These are phyloP conservation scores for Caranx ignobilis DNA, from an alignment of 2,113 vertebrate species.

Conservation along the genomic window DNA sequence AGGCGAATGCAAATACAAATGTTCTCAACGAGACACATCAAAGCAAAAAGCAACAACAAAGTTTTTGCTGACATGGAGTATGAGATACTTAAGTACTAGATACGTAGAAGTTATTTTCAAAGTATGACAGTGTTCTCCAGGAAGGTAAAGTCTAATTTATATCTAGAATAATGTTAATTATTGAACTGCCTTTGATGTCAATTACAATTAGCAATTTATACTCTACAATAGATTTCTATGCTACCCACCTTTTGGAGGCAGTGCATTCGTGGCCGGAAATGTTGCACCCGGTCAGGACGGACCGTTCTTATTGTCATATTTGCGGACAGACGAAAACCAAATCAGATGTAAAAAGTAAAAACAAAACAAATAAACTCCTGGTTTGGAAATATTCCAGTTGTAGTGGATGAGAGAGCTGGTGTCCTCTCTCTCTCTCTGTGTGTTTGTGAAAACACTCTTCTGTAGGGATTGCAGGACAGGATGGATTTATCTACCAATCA, in stretches of 20 bases:
- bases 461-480: constrained; percentile 39
- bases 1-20: background rate
- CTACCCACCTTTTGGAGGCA: constrained; percentile 92
- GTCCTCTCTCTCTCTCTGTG: background rate
- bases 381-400: constrained; percentile 1
- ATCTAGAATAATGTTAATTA: background rate
- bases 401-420: too few species aligned
- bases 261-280: constrained; percentile 89
- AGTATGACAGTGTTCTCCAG: background rate
- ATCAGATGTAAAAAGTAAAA: background rate
- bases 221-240: background rate
- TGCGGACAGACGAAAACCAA: constrained; percentile 18
- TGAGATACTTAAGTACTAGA: background rate
- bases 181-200: background rate
- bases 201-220: background rate
- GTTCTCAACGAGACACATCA: background rate
- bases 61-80: background rate
- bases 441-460: constrained; percentile 1
- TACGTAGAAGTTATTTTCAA: background rate
- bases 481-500: constrained; percentile 85
- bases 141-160: background rate
- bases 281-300: constrained; percentile 87
- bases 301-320: constrained; percentile 90
- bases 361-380: background rate
- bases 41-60: background rate